A percentile compares a stretch with the other conserved stretches of the same genome.
Evolutionary conservation across 2,797 vertebrate species (phyloP).

Genomic region (Sus cebifrons): DNA sequence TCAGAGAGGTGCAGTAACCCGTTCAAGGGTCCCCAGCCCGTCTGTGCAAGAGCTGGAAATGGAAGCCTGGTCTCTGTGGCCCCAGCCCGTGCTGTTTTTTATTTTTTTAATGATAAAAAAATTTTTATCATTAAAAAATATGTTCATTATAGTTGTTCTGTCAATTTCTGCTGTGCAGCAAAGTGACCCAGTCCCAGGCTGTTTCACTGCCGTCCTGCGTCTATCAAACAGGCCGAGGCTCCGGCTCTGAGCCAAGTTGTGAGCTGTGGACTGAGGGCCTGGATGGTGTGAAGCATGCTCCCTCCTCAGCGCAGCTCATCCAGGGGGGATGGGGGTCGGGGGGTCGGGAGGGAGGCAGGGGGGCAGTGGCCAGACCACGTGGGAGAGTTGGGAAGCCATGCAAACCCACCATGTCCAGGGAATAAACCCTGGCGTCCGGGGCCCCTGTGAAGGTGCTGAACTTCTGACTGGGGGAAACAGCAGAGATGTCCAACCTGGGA

Average conservation of each 20-base stretch:
- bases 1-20: not conserved
- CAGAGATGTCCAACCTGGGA: conserved; percentile 88
- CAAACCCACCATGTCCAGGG: not conserved
- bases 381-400: not conserved
- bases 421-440: conserved; percentile 77
- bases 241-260: not conserved
- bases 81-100: not conserved
- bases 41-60: not conserved
- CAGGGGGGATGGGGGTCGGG: no score
- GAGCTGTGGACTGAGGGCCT: not conserved
- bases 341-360: not conserved
- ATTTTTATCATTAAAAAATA: no score
- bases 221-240: not conserved
- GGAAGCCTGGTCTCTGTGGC: not conserved
- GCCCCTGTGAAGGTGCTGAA: conserved; percentile 84
- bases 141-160: no score
- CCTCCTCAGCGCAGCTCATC: not conserved
- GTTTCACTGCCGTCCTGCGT: not conserved
- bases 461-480: conserved; percentile 83
- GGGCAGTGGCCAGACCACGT: rapidly evolving
- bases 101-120: no score
- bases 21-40: not conserved
- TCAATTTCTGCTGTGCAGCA: no score
- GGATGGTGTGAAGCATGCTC: no score
- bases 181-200: no score